phyloP scores from a whole-genome alignment of 1,140 invertebrate genomes.

The Calephelis virginiensis region DNA sequence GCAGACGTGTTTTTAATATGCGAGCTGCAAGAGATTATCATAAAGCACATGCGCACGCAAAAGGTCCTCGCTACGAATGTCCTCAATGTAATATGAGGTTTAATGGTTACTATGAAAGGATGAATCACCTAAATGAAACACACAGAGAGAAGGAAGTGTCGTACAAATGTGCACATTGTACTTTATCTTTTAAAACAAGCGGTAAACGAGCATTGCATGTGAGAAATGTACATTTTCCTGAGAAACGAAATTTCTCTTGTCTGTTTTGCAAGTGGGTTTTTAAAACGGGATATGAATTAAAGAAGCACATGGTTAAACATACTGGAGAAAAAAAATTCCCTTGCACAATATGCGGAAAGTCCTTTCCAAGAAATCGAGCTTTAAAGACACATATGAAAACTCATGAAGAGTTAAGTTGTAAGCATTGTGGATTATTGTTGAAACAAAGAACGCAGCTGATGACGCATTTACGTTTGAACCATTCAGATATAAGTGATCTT shows the following conservation, averaged over 20 bases:
- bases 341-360: slow-evolving; percentile 65
- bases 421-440: slow-evolving; percentile 47
- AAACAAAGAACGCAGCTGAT: slow-evolving; percentile 42
- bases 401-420: slow-evolving; percentile 53
- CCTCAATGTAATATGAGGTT: slow-evolving; percentile 64
- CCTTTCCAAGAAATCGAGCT: slow-evolving; percentile 61
- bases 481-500: slow-evolving; percentile 42
- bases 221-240: slow-evolving; percentile 50
- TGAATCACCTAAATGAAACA: slow-evolving; percentile 61
- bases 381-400: slow-evolving; percentile 53
- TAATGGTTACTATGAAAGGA: slow-evolving; percentile 57
- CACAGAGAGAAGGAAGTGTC: slow-evolving; percentile 59
- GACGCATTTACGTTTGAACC: slow-evolving; percentile 36
- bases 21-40: slow-evolving; percentile 60
- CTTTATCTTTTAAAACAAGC: slow-evolving; percentile 60
- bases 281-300: slow-evolving; percentile 59
- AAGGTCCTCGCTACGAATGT: slow-evolving; percentile 62
- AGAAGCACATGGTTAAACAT: slow-evolving; percentile 62
- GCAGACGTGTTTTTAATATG: slow-evolving; percentile 53
- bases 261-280: slow-evolving; percentile 59
- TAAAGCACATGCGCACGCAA: slow-evolving; percentile 56
- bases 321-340: slow-evolving; percentile 57
- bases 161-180: slow-evolving; percentile 60
- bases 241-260: slow-evolving; percentile 48
- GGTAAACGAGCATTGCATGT: slow-evolving; percentile 61